These are phyloP conservation scores for Antechinus flavipes DNA, from an alignment of 2,113 vertebrate genomes.

Conservation along the genomic window DNA sequence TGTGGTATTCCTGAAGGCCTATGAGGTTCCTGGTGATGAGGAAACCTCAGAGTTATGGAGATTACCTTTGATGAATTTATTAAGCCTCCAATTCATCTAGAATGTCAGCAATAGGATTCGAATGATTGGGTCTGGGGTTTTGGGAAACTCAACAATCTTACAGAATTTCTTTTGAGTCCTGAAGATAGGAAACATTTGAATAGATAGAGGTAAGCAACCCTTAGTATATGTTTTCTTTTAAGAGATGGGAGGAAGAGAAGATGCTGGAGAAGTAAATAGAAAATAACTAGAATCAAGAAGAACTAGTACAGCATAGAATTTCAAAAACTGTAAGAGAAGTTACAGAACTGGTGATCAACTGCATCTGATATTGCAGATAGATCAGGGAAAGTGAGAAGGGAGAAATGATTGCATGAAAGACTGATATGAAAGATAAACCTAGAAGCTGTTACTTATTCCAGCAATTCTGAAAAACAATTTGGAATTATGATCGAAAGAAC, in stretches of 20 bases:
- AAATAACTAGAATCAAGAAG: background rate
- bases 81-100: constrained; percentile 22
- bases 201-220: background rate
- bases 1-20: constrained; percentile 15
- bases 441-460: background rate
- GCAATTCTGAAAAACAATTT: background rate
- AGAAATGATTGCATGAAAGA: background rate
- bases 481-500: background rate
- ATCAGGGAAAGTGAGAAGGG: background rate
- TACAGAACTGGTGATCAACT: background rate
- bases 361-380: background rate
- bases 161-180: background rate
- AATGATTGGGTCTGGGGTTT: background rate
- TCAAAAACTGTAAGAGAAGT: background rate
- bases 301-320: background rate
- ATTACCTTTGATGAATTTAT: constrained; percentile 33
- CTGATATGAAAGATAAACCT: background rate
- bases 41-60: constrained; percentile 25
- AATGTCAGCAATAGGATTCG: background rate
- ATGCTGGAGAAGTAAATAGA: background rate
- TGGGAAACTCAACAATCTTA: background rate
- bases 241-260: background rate
- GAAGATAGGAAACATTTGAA: background rate
- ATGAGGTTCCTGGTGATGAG: constrained; percentile 39
- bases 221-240: background rate